phyloP scores from a whole-genome alignment of 2,113 vertebrate species.

The Phoxinus phoxinus region DNA sequence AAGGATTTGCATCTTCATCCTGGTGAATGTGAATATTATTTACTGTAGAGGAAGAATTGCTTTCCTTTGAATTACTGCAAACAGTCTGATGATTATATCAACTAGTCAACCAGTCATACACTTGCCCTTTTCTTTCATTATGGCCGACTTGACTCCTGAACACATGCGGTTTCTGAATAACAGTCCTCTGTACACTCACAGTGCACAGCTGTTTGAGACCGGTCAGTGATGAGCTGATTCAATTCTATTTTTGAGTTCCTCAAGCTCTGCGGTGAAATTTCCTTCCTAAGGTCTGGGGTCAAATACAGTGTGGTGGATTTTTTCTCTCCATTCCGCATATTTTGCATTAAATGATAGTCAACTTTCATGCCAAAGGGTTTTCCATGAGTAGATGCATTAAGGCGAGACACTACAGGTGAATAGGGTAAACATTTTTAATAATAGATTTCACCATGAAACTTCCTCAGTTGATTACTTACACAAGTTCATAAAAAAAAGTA shows the following conservation, averaged over 20 bases:
- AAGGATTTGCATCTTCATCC: neutral
- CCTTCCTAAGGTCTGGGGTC: neutral
- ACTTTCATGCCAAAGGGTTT: too few relatives aligned
- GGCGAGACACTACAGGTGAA: too few relatives aligned
- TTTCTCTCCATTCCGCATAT: too few relatives aligned
- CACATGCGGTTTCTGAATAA: neutral
- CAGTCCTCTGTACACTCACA: neutral
- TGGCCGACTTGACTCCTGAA: neutral
- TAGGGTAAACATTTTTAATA: too few relatives aligned
- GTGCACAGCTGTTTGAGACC: neutral
- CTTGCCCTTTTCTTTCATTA: neutral
- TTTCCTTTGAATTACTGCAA: conserved; percentile 11
- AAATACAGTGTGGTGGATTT: too few relatives aligned
- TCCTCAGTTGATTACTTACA: too few relatives aligned
- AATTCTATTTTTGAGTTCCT: neutral
- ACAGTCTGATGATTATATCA: neutral
- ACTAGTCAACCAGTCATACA: neutral
- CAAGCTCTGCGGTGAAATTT: neutral
- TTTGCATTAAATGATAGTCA: too few relatives aligned
- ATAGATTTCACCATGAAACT: too few relatives aligned
- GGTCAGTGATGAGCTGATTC: neutral
- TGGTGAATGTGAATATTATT: neutral
- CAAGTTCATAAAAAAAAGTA: too few relatives aligned
- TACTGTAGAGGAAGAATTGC: neutral
- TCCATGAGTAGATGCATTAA: too few relatives aligned